These are phyloP conservation scores for Hydriomena furcata DNA, from an alignment of 2,888 invertebrate species.

Conservation along the genomic window DNA sequence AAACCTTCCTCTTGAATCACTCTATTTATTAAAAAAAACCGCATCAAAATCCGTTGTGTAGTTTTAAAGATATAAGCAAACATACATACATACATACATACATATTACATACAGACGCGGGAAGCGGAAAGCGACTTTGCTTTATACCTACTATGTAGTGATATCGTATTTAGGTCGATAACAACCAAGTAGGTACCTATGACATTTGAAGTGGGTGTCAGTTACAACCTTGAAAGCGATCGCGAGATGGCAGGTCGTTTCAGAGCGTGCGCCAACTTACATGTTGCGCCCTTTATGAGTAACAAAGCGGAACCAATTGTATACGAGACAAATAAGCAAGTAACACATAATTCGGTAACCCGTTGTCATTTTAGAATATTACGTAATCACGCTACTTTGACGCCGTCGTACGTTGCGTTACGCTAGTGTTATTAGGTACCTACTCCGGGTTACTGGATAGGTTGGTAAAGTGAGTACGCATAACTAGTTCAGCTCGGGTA, in stretches of 20 bases:
- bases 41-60: too few species aligned
- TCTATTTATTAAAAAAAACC: too few species aligned
- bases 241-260: conserved; percentile 58
- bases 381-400: conserved; percentile 66
- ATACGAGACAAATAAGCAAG: conserved; percentile 36
- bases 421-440: conserved; percentile 44
- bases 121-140: too few species aligned
- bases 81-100: too few species aligned
- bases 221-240: conserved; percentile 71
- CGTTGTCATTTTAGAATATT: conserved; percentile 63
- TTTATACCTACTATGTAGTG: conserved; percentile 44
- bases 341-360: conserved; percentile 55
- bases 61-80: too few species aligned
- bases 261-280: conserved; percentile 48
- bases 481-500: conserved; percentile 60
- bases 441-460: conserved; percentile 55
- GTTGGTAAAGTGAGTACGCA: conserved; percentile 48
- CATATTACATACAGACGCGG: too few species aligned
- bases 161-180: conserved; percentile 57
- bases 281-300: conserved; percentile 65
- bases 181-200: conserved; percentile 33
- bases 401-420: conserved; percentile 58
- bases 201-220: conserved; percentile 56
- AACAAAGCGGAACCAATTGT: conserved; percentile 72
- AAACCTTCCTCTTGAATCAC: too few species aligned